Percentiles rank a stretch among this genome's conserved stretches.
Conservation (phyloP, 2,888 invertebrate genomes). For the Melanotus villosus region DNA sequence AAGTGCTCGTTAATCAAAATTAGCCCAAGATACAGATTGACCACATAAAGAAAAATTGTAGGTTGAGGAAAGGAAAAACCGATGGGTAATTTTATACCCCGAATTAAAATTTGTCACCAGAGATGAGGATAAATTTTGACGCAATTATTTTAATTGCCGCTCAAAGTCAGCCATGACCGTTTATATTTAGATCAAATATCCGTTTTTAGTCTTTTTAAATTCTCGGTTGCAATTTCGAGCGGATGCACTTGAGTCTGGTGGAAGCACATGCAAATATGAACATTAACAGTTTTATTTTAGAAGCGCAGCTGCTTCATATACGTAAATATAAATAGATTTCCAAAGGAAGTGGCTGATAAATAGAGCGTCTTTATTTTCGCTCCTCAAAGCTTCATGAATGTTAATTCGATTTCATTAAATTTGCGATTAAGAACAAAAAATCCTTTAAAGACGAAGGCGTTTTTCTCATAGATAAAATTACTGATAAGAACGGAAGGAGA, state of each 20-base stretch:
- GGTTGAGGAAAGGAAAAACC: not conserved
- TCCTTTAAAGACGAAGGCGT: no score
- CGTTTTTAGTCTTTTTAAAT: slow-evolving; percentile 1
- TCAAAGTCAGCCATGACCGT: not conserved
- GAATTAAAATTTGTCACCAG: no score
- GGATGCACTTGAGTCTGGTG: slow-evolving; percentile 13
- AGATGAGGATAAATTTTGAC: no score
- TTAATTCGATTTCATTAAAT: no score
- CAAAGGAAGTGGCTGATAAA: slow-evolving; percentile 38
- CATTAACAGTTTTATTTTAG: slow-evolving; percentile 29
- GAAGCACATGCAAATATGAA: slow-evolving; percentile 27
- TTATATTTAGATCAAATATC: slow-evolving; percentile 13
- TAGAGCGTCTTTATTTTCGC: slow-evolving; percentile 22
- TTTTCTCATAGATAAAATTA: no score
- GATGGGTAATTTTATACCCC: not conserved
- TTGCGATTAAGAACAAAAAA: no score
- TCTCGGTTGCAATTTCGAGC: slow-evolving; percentile 23
- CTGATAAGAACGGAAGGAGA: no score
- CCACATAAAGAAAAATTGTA: not conserved
- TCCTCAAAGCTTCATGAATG: no score
- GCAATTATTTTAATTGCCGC: not conserved
- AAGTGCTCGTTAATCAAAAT: slow-evolving; percentile 21
- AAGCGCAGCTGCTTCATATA: slow-evolving; percentile 30
- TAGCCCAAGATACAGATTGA: slow-evolving; percentile 10
- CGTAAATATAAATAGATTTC: slow-evolving; percentile 33